These are phyloP conservation scores for Archips xylosteana DNA, from an alignment of 2,888 invertebrate genomes.

Conservation along the genomic window DNA sequence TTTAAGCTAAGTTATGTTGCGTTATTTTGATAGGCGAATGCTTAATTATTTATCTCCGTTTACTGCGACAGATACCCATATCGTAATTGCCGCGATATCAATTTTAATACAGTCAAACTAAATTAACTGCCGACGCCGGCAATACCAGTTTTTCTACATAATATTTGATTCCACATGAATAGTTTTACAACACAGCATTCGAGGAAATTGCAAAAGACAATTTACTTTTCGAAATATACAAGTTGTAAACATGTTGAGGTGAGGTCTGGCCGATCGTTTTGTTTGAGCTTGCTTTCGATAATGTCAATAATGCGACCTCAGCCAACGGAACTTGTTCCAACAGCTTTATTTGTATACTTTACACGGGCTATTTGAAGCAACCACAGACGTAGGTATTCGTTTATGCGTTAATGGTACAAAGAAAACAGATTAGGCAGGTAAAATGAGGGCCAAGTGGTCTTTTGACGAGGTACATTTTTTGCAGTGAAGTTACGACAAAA, in stretches of 20 bases:
- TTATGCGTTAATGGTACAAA: constrained; percentile 39
- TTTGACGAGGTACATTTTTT: constrained; percentile 15
- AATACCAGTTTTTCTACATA: constrained; percentile 12
- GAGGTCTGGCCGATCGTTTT: constrained; percentile 59
- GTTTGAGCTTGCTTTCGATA: constrained; percentile 81
- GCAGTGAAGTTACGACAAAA: background rate
- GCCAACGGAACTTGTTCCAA: constrained; percentile 75
- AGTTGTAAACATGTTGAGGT: constrained; percentile 63
- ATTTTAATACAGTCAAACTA: constrained; percentile 22
- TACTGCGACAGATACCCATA: constrained; percentile 28
- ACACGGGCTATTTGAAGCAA: constrained; percentile 55
- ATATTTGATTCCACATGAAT: constrained; percentile 24
- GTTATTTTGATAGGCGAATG: constrained; percentile 45
- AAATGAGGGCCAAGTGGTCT: constrained; percentile 17
- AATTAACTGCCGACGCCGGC: constrained; percentile 13
- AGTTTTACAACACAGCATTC: constrained; percentile 47
- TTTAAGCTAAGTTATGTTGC: constrained; percentile 42
- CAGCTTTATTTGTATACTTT: constrained; percentile 69
- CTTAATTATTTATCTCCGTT: constrained; percentile 36
- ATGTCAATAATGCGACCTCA: constrained; percentile 73
- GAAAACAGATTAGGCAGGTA: constrained; percentile 40
- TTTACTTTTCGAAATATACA: constrained; percentile 75
- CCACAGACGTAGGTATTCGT: constrained; percentile 30
- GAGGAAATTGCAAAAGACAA: constrained; percentile 66
- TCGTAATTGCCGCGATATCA: constrained; percentile 35